Evolutionary conservation across 2,797 vertebrate genomes (phyloP).

Genomic region (Alca torda): DNA sequence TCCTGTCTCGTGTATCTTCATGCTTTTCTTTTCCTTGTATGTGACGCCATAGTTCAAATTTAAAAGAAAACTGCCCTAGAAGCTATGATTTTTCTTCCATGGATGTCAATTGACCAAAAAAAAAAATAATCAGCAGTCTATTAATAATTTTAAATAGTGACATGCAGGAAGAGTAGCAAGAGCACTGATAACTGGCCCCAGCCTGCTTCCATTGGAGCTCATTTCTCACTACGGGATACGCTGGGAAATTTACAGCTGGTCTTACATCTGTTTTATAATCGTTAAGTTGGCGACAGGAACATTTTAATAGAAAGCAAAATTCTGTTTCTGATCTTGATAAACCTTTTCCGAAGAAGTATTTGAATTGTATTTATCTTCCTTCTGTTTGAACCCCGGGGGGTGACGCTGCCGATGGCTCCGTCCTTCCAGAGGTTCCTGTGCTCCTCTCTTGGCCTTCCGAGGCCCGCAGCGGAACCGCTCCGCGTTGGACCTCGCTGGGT

Average conservation of each 20-base stretch:
- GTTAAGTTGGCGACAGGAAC: background rate
- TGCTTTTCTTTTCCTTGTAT: background rate
- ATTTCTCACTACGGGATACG: background rate
- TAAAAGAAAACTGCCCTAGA: background rate
- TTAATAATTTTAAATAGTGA: background rate
- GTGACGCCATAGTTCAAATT: background rate
- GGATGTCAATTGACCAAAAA: background rate
- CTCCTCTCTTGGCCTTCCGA: background rate
- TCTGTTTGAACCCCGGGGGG: background rate
- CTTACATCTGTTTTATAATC: background rate
- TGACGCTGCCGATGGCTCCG: background rate
- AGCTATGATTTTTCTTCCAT: background rate
- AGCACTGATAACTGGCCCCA: background rate
- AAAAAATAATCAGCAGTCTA: background rate
- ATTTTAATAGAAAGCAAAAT: background rate
- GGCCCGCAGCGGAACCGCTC: background rate
- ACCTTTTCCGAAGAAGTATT: background rate
- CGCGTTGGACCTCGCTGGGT: fast-evolving
- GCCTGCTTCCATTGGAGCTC: background rate
- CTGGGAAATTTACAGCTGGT: background rate
- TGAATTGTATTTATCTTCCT: background rate
- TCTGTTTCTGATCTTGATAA: background rate
- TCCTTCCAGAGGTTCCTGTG: background rate
- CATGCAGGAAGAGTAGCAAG: background rate
- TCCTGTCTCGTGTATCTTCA: background rate